Percentiles rank a stretch among this genome's conserved stretches.
phyloP scores from a whole-genome alignment of 2,113 vertebrate genomes.

The Oryzias woworae region DNA sequence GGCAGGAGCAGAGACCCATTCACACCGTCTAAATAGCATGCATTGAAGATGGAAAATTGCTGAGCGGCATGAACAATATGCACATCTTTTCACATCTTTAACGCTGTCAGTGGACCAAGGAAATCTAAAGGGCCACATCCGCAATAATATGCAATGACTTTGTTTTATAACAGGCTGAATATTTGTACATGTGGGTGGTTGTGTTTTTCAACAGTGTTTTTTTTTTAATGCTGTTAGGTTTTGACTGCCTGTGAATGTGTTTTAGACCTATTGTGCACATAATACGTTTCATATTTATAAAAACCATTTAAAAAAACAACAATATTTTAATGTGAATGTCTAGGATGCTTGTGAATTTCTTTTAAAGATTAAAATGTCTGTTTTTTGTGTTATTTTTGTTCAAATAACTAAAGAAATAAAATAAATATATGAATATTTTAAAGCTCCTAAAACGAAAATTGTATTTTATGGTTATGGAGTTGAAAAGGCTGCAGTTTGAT shows the following conservation, averaged over 20 bases:
- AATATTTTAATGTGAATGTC: conserved; percentile 92
- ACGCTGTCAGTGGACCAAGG: conserved; percentile 56
- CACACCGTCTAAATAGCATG: conserved; percentile 39
- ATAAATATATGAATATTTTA: conserved; percentile 67
- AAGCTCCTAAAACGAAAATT: conserved; percentile 1
- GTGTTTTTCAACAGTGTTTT: conserved; percentile 47
- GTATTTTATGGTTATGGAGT: neutral
- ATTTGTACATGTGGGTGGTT: conserved; percentile 33
- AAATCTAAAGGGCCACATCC: conserved; percentile 41
- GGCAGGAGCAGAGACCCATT: conserved; percentile 33
- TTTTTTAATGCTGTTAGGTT: conserved; percentile 41
- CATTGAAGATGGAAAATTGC: conserved; percentile 39
- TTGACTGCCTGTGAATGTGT: conserved; percentile 65
- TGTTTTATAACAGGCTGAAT: conserved; percentile 40
- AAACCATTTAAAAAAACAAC: conserved; percentile 31
- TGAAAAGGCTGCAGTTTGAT: neutral
- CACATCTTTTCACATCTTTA: conserved; percentile 41
- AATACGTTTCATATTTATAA: conserved; percentile 93
- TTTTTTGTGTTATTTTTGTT: conserved; percentile 69
- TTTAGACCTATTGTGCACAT: conserved; percentile 84
- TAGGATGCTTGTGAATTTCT: conserved; percentile 79
- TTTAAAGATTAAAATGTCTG: conserved; percentile 79
- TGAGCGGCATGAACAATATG: conserved; percentile 24
- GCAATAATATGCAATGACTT: conserved; percentile 41
- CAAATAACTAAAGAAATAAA: conserved; percentile 92